A percentile compares a stretch with the other conserved stretches of the same genome.
These are phyloP conservation scores for Colostygia pectinataria DNA, from an alignment of 2,888 invertebrate species.

Conservation along the genomic window DNA sequence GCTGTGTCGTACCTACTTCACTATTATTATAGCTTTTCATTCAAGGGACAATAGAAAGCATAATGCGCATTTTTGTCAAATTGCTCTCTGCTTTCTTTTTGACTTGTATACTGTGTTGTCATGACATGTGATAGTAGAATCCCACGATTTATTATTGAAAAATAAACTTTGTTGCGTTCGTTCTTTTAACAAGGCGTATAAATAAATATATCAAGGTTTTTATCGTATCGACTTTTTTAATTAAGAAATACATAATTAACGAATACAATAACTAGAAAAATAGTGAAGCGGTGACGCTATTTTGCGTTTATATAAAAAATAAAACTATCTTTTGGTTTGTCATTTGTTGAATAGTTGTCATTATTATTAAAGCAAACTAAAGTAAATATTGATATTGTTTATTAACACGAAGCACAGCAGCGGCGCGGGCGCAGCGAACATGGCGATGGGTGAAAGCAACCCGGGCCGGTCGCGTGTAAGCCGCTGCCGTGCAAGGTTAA, in stretches of 20 bases:
- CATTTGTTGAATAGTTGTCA: too few relatives aligned
- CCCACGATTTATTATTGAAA: background rate
- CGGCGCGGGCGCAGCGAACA: constrained; percentile 52
- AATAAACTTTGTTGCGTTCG: background rate
- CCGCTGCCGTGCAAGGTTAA: constrained; percentile 72
- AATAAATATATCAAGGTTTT: too few relatives aligned
- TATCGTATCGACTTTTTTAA: too few relatives aligned
- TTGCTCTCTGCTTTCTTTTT: constrained; percentile 13
- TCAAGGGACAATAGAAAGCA: constrained; percentile 22
- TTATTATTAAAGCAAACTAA: constrained; percentile 1
- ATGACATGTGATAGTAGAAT: background rate
- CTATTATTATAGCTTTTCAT: constrained; percentile 20
- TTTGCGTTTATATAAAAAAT: too few relatives aligned
- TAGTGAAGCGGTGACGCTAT: too few relatives aligned
- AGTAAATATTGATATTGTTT: constrained; percentile 51
- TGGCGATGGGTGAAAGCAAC: constrained; percentile 73
- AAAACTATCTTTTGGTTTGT: too few relatives aligned
- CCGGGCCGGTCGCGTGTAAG: constrained; percentile 62
- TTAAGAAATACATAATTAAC: too few relatives aligned
- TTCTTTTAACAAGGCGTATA: too few relatives aligned
- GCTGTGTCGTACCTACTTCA: constrained; percentile 18
- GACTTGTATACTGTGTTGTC: background rate
- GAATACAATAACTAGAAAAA: too few relatives aligned
- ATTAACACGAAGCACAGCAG: constrained; percentile 56
- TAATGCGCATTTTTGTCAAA: constrained; percentile 9